Percentiles rank a stretch among this genome's conserved stretches.
These are phyloP conservation scores for Oenanthe melanoleuca DNA, from an alignment of 2,113 vertebrate species.

Conservation along the genomic window DNA sequence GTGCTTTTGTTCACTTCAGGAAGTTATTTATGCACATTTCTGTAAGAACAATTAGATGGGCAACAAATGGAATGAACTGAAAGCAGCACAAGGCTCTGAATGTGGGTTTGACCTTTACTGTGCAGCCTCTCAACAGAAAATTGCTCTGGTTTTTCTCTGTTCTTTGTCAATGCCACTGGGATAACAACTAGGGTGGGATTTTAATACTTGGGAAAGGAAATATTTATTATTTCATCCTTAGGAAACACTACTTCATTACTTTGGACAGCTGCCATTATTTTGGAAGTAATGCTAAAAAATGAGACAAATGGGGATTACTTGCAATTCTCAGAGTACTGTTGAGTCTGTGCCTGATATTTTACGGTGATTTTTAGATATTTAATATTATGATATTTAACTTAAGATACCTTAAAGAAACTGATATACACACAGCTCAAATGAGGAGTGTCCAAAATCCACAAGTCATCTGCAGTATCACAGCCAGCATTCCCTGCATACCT, in stretches of 20 bases:
- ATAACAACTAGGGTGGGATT: slow-evolving; percentile 36
- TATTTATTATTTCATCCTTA: slow-evolving; percentile 37
- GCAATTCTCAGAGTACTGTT: not conserved
- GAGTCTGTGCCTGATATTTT: not conserved
- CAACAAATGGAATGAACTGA: not conserved
- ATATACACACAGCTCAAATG: not conserved
- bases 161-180: not conserved
- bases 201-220: slow-evolving; percentile 17
- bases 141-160: not conserved
- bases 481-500: not conserved
- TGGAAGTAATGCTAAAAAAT: not conserved
- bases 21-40: not conserved
- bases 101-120: not conserved
- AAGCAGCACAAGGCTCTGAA: not conserved
- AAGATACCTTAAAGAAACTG: not conserved
- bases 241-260: slow-evolving; percentile 5
- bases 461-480: not conserved
- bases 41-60: not conserved
- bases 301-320: not conserved
- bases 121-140: not conserved
- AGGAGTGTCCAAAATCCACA: not conserved
- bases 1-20: not conserved
- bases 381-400: not conserved
- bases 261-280: slow-evolving; percentile 19
- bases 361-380: not conserved